A percentile compares a stretch with the other conserved stretches of the same genome.
These are phyloP conservation scores for Acrobasis consociella DNA, from an alignment of 2,888 invertebrate genomes.

Conservation along the genomic window DNA sequence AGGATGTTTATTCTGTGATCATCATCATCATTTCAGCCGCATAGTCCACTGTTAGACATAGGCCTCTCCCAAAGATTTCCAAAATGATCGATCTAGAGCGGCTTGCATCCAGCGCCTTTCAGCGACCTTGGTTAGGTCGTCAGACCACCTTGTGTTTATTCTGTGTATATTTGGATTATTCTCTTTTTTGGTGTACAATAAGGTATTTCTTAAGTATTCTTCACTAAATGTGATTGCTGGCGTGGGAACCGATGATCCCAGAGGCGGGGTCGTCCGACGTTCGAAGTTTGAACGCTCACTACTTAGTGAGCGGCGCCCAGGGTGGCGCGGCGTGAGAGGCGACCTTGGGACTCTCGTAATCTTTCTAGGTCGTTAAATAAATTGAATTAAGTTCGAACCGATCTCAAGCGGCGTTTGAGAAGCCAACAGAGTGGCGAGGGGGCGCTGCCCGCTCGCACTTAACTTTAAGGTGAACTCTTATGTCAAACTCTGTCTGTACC, in stretches of 20 bases:
- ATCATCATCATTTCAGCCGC: no score
- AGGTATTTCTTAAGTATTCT: not conserved
- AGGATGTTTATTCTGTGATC: no score
- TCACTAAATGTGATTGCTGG: not conserved
- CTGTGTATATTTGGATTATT: no score
- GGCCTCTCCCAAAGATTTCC: no score
- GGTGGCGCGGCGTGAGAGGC: not conserved
- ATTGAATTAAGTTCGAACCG: slow-evolving; percentile 27
- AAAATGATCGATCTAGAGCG: no score
- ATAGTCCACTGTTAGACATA: no score
- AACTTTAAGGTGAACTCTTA: not conserved
- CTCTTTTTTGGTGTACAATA: no score
- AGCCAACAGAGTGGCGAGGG: not conserved
- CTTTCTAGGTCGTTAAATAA: slow-evolving; percentile 28
- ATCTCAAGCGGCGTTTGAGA: not conserved
- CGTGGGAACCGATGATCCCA: not conserved
- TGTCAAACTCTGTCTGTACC: not conserved
- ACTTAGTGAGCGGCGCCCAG: not conserved
- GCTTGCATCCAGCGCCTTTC: no score
- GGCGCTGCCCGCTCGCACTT: not conserved
- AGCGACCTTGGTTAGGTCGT: no score
- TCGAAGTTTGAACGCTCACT: no score
- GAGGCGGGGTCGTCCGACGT: not conserved
- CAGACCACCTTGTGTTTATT: no score
- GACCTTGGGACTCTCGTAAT: slow-evolving; percentile 24